A percentile compares a stretch with the other conserved stretches of the same genome.
These are phyloP conservation scores for Camptogramma bilineatum DNA, from an alignment of 2,888 invertebrate genomes.

Conservation along the genomic window DNA sequence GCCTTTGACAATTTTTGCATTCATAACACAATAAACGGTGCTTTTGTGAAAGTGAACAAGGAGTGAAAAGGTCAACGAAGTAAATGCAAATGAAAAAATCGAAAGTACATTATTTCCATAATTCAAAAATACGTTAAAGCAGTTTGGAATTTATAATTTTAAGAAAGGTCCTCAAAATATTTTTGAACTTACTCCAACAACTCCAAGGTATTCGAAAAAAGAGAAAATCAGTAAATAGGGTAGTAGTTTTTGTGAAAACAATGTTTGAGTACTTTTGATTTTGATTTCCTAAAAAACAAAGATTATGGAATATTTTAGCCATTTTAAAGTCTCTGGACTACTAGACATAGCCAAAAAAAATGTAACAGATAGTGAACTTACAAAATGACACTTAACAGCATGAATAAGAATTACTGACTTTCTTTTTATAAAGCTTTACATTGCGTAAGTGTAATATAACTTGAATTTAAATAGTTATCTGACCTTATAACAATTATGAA, in stretches of 20 bases:
- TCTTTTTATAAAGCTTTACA: conserved; percentile 41
- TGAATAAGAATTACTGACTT: conserved; percentile 40
- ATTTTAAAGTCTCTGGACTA: no score
- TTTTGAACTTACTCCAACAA: not conserved
- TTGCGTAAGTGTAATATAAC: conserved; percentile 29
- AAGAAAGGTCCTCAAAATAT: conserved; percentile 5
- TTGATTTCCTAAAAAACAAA: no score
- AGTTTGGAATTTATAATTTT: conserved; percentile 11
- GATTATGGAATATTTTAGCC: no score
- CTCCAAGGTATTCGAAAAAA: not conserved
- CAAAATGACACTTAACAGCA: conserved; percentile 32
- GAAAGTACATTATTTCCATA: conserved; percentile 40
- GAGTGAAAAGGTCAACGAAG: conserved; percentile 41
- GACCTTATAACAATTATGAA: conserved; percentile 1
- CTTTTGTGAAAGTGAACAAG: conserved; percentile 41
- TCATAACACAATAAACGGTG: conserved; percentile 31
- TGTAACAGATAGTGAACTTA: conserved; percentile 23
- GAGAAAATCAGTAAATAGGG: not conserved
- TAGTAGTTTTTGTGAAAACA: not conserved
- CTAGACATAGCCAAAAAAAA: not conserved
- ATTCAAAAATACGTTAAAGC: conserved; percentile 31
- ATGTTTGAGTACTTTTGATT: no score
- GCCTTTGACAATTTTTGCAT: no score
- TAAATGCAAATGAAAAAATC: conserved; percentile 37
- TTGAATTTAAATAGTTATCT: conserved; percentile 35